Conservation (phyloP, 2,888 invertebrate species). For the Meiosimyza platycephala region DNA sequence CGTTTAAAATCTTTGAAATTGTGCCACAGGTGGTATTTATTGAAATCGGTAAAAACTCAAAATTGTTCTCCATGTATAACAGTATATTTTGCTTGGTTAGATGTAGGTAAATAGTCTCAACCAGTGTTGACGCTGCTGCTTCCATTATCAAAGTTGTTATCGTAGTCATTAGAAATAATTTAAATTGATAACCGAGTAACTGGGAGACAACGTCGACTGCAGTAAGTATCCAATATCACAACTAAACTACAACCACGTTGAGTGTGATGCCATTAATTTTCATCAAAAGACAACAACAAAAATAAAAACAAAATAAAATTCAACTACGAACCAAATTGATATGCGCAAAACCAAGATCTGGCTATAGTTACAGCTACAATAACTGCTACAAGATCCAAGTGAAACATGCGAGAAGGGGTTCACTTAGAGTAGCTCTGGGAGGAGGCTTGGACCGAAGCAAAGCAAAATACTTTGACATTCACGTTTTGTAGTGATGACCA, state of each 20-base stretch:
- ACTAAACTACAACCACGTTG: not conserved
- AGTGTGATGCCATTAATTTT: slow-evolving; percentile 4
- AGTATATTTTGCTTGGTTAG: too few relatives aligned
- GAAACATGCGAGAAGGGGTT: too few relatives aligned
- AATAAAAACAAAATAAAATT: not conserved
- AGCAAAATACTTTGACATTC: slow-evolving; percentile 1
- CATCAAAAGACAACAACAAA: slow-evolving; percentile 4
- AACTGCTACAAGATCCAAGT: too few relatives aligned
- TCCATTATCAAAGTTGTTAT: slow-evolving; percentile 13
- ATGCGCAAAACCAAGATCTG: too few relatives aligned
- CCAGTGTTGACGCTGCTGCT: not conserved
- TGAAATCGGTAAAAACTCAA: not conserved
- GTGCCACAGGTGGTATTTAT: not conserved
- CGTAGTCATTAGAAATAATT: slow-evolving; percentile 31
- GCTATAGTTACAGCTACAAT: too few relatives aligned
- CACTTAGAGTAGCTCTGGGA: too few relatives aligned
- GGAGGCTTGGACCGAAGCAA: not conserved
- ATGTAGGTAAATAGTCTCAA: not conserved
- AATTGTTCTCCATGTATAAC: too few relatives aligned
- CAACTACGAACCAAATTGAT: not conserved
- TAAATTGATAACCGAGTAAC: slow-evolving; percentile 29
- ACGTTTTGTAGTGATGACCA: not conserved
- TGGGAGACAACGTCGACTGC: not conserved
- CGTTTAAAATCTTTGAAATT: not conserved
- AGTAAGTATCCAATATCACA: not conserved